These are phyloP conservation scores for Abramis brama DNA, from an alignment of 2,113 vertebrate species.

Conservation along the genomic window DNA sequence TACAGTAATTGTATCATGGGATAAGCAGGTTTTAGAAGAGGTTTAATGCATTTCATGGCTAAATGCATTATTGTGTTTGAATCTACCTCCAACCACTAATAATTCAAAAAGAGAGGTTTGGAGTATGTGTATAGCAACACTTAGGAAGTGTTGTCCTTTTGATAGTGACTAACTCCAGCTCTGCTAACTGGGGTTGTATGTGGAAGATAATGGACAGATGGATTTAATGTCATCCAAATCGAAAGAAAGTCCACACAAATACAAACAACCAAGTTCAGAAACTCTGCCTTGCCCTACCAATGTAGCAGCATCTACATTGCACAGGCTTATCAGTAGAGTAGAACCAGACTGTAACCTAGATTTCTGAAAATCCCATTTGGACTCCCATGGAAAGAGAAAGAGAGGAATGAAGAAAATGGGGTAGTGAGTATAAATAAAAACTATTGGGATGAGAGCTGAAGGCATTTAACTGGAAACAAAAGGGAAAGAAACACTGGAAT, in stretches of 20 bases:
- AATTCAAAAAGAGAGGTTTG: neutral
- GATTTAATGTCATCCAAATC: conserved; percentile 69
- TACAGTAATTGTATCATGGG: neutral
- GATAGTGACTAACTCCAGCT: conserved; percentile 1
- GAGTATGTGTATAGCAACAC: neutral
- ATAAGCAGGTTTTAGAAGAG: too few species aligned
- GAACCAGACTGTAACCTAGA: conserved; percentile 72
- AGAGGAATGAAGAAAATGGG: neutral
- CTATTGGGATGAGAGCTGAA: neutral
- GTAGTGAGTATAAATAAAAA: neutral
- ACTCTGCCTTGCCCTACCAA: conserved; percentile 27
- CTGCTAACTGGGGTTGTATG: neutral
- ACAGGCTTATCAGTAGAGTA: conserved; percentile 63
- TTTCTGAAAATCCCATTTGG: conserved; percentile 53
- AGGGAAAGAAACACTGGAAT: neutral
- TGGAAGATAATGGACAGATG: conserved; percentile 60
- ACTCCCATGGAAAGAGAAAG: conserved; percentile 22
- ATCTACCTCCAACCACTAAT: neutral
- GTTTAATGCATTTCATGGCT: neutral
- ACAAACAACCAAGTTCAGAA: conserved; percentile 58
- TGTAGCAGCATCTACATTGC: conserved; percentile 18
- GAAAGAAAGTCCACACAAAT: conserved; percentile 61
- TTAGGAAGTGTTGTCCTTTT: neutral
- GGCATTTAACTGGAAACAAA: conserved; percentile 6
- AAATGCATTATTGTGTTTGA: neutral